Base-by-base conservation (phyloP, 2,113 vertebrate genomes). In the Scophthalmus maximus region DNA sequence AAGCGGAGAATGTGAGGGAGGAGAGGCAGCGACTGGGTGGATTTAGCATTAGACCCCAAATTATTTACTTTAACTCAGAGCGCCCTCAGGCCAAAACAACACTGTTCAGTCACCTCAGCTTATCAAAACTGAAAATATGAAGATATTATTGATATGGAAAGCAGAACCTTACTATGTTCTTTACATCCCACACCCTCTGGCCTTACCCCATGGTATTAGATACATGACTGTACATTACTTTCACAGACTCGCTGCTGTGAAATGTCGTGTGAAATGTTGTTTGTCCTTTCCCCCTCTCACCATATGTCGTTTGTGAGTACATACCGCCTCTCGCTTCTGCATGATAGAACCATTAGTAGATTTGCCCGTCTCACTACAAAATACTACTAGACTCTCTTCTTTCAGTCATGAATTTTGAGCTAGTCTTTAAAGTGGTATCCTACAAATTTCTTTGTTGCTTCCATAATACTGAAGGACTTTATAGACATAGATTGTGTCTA, bases 271-370 rank as follows among this genome's bases (percentile, higher is more conserved):
- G 20, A 72, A 46, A 61, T 42, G 66, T 59, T 76, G 56, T 64
- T 64, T 63, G 58, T 89, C 63, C 64, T 58, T 1, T 51, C 55
- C 74, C 47, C 27, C 14, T 49, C 11, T 18, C 20, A n/a, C 5
- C 36, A 56, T 11, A 15, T 64, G 78, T 70, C 70, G 81, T 85
- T 79, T 55, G 52, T 89, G 70, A 89, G 10, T 89, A 81, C 82
- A 82, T 25, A 38, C 56, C 68, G 36, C 49, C 25, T 59, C 0
- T 56, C 38, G 25, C 72, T 71, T 87, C 85, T 88, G 89, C 85
- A 90, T 84, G 85, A 86, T 52, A 60, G 68, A 84, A 62, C 23
- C 32, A 50, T 47, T 30, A 51, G 49, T 53, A 27, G 9, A 68
- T 84, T 82, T 86, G 76, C 79, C 79, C 12, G 26, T 72, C 63